A percentile compares a stretch with the other conserved stretches of the same genome.
These are phyloP conservation scores for Hyppa rectilinea DNA, from an alignment of 2,888 invertebrate genomes.

Conservation along the genomic window DNA sequence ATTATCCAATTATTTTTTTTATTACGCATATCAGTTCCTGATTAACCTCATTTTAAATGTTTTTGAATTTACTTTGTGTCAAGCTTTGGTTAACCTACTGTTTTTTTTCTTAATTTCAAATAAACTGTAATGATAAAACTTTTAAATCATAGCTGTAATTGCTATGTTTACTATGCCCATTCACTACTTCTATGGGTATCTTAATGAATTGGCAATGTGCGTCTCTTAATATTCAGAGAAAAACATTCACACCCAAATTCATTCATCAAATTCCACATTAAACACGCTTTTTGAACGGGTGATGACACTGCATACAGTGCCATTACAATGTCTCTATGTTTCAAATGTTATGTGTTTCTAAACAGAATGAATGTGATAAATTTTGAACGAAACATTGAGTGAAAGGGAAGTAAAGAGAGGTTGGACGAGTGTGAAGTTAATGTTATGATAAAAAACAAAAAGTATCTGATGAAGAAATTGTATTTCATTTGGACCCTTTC, in stretches of 20 bases:
- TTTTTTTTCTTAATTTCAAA: neutral
- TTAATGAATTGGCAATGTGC: neutral
- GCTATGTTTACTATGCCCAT: neutral
- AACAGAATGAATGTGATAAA: too few relatives aligned
- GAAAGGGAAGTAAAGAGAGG: too few relatives aligned
- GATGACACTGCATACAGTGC: neutral
- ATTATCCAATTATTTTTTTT: slow-evolving; percentile 58
- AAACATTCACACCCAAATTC: too few relatives aligned
- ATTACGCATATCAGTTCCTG: slow-evolving; percentile 50
- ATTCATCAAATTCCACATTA: neutral
- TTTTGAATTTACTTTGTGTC: neutral
- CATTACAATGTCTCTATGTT: neutral
- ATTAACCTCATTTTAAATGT: slow-evolving; percentile 36
- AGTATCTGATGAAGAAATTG: too few relatives aligned
- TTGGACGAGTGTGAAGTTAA: too few relatives aligned
- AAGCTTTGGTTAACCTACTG: neutral
- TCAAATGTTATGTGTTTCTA: too few relatives aligned
- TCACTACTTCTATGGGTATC: neutral
- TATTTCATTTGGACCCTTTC: too few relatives aligned
- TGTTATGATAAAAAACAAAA: too few relatives aligned
- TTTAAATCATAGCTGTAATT: neutral
- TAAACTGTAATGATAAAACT: too few relatives aligned
- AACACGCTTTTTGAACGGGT: neutral
- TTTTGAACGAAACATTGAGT: too few relatives aligned
- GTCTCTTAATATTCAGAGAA: neutral